Evolutionary conservation across 1,140 invertebrate genomes (phyloP), one percentile per base, ranked within the genome.

Genomic region (Drosophila lacteicornis): DNA sequence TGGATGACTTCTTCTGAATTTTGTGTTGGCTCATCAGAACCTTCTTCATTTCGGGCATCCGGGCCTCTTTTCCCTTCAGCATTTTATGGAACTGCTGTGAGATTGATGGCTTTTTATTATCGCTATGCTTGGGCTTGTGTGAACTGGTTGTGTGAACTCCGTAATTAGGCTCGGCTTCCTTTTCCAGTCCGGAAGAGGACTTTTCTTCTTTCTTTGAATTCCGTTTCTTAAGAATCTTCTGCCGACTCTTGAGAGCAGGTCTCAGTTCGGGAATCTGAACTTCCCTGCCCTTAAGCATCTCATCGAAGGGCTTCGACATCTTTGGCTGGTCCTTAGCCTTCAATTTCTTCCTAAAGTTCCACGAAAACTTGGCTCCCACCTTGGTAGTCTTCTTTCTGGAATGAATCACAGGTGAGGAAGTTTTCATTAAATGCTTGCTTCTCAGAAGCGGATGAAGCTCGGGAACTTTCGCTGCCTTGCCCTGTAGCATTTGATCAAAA

Each of bases 291-390:
- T 13, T 45, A 1, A 61, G n/a, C 12, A 61, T 15, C 8, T 61
- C 8, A 13, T 65, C n/a, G 22, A 65, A 61, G 4, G 17, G 4
- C 19, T 4, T 43, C n/a, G 55, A 22, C 19, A 56, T 40, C 19
- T 12, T 25, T 8, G 55, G 13, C 38, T n/a, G 15, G 27, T 7
- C 4, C 2, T 1, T n/a, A 4, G 2, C 0, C 4, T 17, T 45
- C 0, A 61, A 0, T 15, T 7, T 17, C 3, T 33, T 8, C 3
- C 17, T 65, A 5, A 15, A 43, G 7, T 3, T 17, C 61, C 55
- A 60, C 13, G 61, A 33, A 61, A 65, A 61, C 6, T 65, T 65
- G 7, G 38, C 25, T 43, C 61, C 53, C 17, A 63, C 38, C 7
- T 22, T 22, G 3, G 25, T n/a, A n/a, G 50, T 22, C 30, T 15